These are phyloP conservation scores for Denticeps clupeoides DNA, from an alignment of 2,797 vertebrate species.

Conservation along the genomic window DNA sequence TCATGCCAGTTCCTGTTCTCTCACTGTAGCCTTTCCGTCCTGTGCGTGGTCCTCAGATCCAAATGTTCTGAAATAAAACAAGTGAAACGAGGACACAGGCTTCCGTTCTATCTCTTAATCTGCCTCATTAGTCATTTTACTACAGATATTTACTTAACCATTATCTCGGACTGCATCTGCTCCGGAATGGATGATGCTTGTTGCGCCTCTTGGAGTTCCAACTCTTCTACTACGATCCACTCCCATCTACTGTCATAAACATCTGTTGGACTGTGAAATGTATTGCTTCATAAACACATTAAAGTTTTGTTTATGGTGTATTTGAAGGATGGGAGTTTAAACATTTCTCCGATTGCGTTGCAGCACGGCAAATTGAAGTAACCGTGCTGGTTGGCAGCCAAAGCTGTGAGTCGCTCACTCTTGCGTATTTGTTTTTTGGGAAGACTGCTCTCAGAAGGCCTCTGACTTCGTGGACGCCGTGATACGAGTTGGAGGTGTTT, in stretches of 20 bases:
- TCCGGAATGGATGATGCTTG: constrained; percentile 23
- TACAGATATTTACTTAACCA: constrained; percentile 26
- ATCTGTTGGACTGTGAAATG: constrained; percentile 30
- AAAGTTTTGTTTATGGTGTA: constrained; percentile 37
- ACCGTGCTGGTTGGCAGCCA: constrained; percentile 14
- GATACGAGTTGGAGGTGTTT: too few relatives aligned
- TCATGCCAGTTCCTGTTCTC: too few relatives aligned
- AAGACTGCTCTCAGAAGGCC: too few relatives aligned
- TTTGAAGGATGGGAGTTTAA: constrained; percentile 26
- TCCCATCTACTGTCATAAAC: constrained; percentile 28
- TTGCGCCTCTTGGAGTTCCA: constrained; percentile 6
- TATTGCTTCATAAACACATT: constrained; percentile 39
- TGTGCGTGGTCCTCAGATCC: too few relatives aligned
- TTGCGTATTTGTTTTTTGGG: too few relatives aligned
- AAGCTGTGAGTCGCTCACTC: constrained; percentile 4
- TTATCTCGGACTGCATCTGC: constrained; percentile 25
- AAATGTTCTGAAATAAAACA: constrained; percentile 17
- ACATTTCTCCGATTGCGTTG: constrained; percentile 24
- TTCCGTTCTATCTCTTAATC: constrained; percentile 27
- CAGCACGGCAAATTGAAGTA: constrained; percentile 24
- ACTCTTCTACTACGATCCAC: constrained; percentile 5
- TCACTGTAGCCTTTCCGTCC: too few relatives aligned
- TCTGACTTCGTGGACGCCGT: too few relatives aligned
- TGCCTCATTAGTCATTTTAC: constrained; percentile 26
- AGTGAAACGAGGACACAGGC: constrained; percentile 12